phyloP scores from a whole-genome alignment of 2,113 vertebrate species.

The Python bivittatus region DNA sequence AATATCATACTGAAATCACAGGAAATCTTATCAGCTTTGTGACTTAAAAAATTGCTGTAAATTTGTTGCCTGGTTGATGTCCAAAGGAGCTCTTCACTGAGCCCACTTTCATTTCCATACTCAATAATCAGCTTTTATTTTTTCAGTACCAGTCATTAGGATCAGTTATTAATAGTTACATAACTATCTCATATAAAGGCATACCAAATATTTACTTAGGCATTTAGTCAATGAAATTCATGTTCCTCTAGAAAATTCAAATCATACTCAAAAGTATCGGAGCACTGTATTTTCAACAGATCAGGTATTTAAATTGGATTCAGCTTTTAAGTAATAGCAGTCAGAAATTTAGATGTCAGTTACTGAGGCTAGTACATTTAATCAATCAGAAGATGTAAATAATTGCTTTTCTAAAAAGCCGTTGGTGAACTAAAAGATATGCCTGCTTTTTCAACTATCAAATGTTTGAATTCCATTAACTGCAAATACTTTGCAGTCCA shows the following conservation, averaged over 20 bases:
- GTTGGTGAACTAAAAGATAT: not conserved
- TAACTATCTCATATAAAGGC: not conserved
- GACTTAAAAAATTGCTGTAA: conserved; percentile 52
- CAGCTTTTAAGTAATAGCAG: not conserved
- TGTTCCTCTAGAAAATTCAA: not conserved
- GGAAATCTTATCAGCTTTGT: conserved; percentile 30
- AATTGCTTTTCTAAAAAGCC: not conserved
- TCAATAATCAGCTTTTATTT: conserved; percentile 49
- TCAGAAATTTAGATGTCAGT: not conserved
- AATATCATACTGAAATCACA: not conserved
- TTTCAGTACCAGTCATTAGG: conserved; percentile 7
- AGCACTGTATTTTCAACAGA: not conserved
- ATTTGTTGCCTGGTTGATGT: conserved; percentile 47
- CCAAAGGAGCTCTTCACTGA: conserved; percentile 55
- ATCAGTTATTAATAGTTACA: not conserved
- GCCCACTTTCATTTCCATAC: conserved; percentile 66
- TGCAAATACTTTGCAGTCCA: not conserved
- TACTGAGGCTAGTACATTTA: not conserved
- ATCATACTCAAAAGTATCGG: not conserved
- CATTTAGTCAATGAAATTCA: not conserved
- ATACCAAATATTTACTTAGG: not conserved
- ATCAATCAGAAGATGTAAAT: not conserved
- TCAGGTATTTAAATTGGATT: not conserved
- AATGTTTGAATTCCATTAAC: not conserved
- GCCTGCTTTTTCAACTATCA: not conserved